Base-by-base conservation (phyloP, 2,888 invertebrate genomes). In the Yponomeuta sedellus region DNA sequence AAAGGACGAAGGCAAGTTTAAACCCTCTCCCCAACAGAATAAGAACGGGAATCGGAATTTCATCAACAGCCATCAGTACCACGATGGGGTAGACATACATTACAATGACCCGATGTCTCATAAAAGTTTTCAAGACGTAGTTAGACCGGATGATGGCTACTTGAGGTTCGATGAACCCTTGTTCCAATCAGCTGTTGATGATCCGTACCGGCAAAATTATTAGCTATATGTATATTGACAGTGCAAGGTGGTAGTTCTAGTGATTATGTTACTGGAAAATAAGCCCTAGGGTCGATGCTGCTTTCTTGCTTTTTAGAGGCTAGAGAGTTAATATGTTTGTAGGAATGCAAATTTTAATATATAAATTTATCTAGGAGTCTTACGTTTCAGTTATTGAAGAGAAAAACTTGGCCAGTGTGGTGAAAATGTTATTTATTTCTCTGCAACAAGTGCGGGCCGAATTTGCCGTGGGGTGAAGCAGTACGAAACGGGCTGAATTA, bases 31-130 rank as follows among this genome's bases (percentile, higher is more conserved):
- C 19, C 75, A 74, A 59, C 67, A 66, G 59, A 74, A 69, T 66
- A 71, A 71, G 40, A 80, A 74, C 10, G 71, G 71, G 1, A 84
- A 83, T 64, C 80, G 82, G 52, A 88, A 87, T 69, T 72, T 81
- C 65, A 81, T 91, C 52, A 91, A 92, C 68, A 92, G 88, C 66
- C 91, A 91, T 66, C 92, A 91, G 72, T 91, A 91, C 57, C 89
- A 90, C 59, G 88, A 88, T 16, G 77, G 75, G 25, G 75, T 77
- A 28, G 79, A 83, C 25, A 66, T 70, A 1, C 78, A 74, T 34
- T 86, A 83, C 67, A 84, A 78, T 67, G 85, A 86, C 57, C 85
- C 85, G 1, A 69, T 86, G 65, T 68, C 75, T 0, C 86, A 87
- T 61, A 91, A 90, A 68, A 71, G 77, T 16, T 91, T 79, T 64